Evolutionary conservation across 2,113 vertebrate genomes (phyloP).

Genomic region (Galbula dea): DNA sequence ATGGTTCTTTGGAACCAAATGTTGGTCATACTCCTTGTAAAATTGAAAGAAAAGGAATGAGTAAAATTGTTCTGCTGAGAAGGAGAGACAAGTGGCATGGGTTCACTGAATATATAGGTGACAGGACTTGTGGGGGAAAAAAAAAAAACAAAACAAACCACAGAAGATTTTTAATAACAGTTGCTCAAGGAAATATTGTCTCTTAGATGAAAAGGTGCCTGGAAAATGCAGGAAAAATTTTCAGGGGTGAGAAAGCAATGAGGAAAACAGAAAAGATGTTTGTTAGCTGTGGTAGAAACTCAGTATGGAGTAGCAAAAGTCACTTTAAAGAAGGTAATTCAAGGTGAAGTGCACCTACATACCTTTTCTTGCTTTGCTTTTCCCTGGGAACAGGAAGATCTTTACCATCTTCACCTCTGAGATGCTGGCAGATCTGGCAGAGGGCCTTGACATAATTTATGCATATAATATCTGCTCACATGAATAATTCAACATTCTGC

Average conservation of each 20-base stretch:
- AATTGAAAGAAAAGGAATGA: not conserved
- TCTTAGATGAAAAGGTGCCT: not conserved
- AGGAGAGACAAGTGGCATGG: not conserved
- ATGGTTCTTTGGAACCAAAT: not conserved
- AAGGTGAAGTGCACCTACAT: not conserved
- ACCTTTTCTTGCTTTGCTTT: not conserved
- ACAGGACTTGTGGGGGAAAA: not conserved
- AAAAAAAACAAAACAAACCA: no score
- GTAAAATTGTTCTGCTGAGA: not conserved
- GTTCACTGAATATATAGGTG: not conserved
- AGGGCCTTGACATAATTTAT: not conserved
- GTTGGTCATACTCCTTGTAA: not conserved
- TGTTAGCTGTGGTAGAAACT: not conserved
- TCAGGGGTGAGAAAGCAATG: not conserved
- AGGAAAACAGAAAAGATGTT: not conserved
- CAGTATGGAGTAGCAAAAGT: not conserved
- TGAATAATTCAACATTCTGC: not conserved
- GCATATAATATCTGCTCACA: not conserved
- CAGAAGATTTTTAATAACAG: not conserved
- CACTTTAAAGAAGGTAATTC: not conserved
- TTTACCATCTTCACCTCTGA: not conserved
- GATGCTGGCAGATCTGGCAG: not conserved
- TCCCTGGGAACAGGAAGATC: not conserved
- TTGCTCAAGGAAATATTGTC: not conserved
- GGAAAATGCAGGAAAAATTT: not conserved